phyloP scores from a whole-genome alignment of 2,113 vertebrate species.

The Motacilla tschutschensis region DNA sequence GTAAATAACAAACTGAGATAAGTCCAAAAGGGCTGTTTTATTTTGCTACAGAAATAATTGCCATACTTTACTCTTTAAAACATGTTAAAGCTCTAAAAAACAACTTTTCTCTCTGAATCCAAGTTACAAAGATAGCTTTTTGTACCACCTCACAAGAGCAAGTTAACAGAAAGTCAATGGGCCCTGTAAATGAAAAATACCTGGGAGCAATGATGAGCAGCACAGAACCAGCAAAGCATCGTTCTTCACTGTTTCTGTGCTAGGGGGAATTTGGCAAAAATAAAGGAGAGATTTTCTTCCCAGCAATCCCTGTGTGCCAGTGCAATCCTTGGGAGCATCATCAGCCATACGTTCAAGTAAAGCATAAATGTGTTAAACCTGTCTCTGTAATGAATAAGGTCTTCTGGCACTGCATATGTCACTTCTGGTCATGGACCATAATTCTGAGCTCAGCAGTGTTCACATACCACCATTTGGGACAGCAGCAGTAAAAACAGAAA shows the following conservation, averaged over 20 bases:
- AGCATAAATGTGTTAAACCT: neutral
- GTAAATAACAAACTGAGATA: too few relatives aligned
- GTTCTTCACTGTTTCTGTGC: neutral
- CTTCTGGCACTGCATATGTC: neutral
- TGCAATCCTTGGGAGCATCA: neutral
- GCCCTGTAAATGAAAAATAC: neutral
- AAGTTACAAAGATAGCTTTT: neutral
- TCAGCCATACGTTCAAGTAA: neutral
- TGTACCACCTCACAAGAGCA: neutral
- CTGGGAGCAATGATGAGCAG: neutral
- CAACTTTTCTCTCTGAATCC: neutral
- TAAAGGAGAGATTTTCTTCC: neutral
- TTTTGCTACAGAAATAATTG: neutral
- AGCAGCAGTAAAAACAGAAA: conserved; percentile 18
- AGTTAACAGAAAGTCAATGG: neutral
- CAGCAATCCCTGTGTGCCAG: neutral
- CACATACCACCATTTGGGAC: neutral
- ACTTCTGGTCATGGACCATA: conserved; percentile 28
- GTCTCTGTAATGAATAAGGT: neutral
- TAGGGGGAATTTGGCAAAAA: neutral
- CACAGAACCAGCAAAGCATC: neutral
- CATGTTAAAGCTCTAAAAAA: neutral
- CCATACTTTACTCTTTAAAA: neutral
- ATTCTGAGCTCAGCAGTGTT: neutral
- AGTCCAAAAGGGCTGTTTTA: neutral